Evolutionary conservation across 2,797 vertebrate species (phyloP).

Genomic region (Sebastes itinus): DNA sequence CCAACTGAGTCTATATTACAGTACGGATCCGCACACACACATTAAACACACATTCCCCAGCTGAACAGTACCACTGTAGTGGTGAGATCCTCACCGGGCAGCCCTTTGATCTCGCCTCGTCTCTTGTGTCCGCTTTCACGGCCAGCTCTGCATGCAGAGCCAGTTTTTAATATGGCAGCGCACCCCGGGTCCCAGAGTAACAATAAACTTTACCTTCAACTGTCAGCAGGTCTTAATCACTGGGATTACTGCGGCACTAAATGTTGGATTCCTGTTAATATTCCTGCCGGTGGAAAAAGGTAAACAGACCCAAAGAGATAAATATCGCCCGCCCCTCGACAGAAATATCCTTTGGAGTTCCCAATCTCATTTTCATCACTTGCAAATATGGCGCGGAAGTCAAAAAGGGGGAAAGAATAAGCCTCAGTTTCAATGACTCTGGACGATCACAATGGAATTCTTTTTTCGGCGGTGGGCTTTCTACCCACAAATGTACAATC

Average conservation of each 20-base stretch:
- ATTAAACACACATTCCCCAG: constrained; percentile 44
- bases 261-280: constrained; percentile 87
- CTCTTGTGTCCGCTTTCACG: constrained; percentile 73
- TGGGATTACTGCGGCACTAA: constrained; percentile 87
- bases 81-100: constrained; percentile 64
- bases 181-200: constrained; percentile 80
- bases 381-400: constrained; percentile 81
- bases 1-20: constrained; percentile 18
- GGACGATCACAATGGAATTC: constrained; percentile 67
- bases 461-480: constrained; percentile 52
- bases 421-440: constrained; percentile 65
- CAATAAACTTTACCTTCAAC: constrained; percentile 85
- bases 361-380: constrained; percentile 81
- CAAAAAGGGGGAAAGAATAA: constrained; percentile 55
- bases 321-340: constrained; percentile 65
- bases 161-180: constrained; percentile 81
- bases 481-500: constrained; percentile 57
- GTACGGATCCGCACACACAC: constrained; percentile 15
- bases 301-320: constrained; percentile 80
- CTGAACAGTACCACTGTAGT: constrained; percentile 64
- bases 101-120: constrained; percentile 71
- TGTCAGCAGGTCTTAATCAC: constrained; percentile 92
- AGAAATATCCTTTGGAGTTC: constrained; percentile 79
- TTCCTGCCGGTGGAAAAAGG: constrained; percentile 83
- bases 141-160: constrained; percentile 66